These are phyloP conservation scores for Iguana delicatissima DNA, from an alignment of 2,797 vertebrate genomes.

Conservation along the genomic window DNA sequence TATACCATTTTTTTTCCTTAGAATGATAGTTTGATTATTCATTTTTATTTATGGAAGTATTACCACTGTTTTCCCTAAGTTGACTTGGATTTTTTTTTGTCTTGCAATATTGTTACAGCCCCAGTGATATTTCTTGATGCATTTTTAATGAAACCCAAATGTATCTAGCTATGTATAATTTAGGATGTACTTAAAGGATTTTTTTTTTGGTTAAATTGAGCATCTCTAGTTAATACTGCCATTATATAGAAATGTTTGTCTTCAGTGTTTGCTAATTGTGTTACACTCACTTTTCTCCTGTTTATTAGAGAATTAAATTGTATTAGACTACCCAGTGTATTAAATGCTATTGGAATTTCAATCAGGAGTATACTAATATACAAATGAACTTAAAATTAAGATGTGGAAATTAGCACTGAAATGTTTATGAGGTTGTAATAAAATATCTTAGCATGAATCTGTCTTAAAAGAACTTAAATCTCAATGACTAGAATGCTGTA, in stretches of 20 bases:
- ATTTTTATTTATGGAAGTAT: neutral
- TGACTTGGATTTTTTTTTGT: neutral
- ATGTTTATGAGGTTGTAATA: slow-evolving; percentile 29
- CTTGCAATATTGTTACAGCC: neutral
- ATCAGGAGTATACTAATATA: slow-evolving; percentile 27
- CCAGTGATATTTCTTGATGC: slow-evolving; percentile 15
- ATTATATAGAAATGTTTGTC: slow-evolving; percentile 9
- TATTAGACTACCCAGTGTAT: slow-evolving; percentile 39
- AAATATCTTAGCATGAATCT: slow-evolving; percentile 36
- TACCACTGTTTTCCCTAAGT: neutral
- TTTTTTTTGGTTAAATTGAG: neutral
- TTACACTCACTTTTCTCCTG: slow-evolving; percentile 24
- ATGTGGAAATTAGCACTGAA: slow-evolving; percentile 49
- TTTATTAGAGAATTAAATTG: slow-evolving; percentile 43
- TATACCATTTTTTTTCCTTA: neutral
- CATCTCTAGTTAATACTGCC: neutral
- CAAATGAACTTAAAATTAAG: slow-evolving; percentile 49
- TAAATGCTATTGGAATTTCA: slow-evolving; percentile 43
- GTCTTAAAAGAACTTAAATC: slow-evolving; percentile 33
- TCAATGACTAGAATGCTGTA: neutral
- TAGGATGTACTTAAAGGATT: neutral
- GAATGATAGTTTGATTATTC: neutral
- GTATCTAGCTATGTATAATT: slow-evolving; percentile 1
- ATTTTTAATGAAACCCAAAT: slow-evolving; percentile 26
- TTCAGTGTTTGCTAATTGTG: slow-evolving; percentile 36